A percentile compares a stretch with the other conserved stretches of the same genome.
These are phyloP conservation scores for Picathartes gymnocephalus DNA, from an alignment of 2,113 vertebrate species.

Conservation along the genomic window DNA sequence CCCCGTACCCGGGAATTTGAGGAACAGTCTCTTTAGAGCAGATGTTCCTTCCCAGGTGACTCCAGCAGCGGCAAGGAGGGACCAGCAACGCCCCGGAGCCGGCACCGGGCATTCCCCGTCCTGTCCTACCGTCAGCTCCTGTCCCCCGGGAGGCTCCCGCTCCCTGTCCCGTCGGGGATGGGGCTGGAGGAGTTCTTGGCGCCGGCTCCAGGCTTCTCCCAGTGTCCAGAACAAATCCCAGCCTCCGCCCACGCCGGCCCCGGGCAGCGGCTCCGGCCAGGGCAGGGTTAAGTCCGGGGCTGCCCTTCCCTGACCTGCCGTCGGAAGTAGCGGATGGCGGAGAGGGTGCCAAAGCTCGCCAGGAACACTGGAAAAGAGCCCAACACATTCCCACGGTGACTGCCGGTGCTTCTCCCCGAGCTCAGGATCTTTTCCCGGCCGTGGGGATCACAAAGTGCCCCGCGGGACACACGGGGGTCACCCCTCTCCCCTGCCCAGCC, in stretches of 20 bases:
- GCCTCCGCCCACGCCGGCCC: not conserved
- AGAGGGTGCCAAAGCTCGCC: slow-evolving; percentile 89
- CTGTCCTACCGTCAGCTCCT: not conserved
- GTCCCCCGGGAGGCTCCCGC: not conserved
- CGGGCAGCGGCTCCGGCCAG: not conserved
- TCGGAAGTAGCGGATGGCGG: slow-evolving; percentile 90
- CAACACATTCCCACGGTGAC: not conserved
- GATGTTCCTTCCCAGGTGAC: no score
- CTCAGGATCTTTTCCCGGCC: not conserved
- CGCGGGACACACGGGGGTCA: rapidly evolving
- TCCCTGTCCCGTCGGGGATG: not conserved
- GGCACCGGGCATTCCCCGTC: not conserved
- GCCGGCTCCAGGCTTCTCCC: not conserved
- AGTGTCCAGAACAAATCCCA: not conserved
- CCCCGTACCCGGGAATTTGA: no score
- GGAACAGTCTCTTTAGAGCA: no score
- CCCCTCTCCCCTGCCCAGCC: not conserved
- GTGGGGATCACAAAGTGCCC: not conserved
- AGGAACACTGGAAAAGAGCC: slow-evolving; percentile 81
- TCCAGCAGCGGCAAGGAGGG: not conserved
- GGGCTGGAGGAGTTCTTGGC: not conserved
- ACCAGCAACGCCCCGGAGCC: not conserved
- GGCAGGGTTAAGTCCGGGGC: not conserved
- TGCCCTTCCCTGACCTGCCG: slow-evolving; percentile 63
- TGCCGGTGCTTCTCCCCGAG: not conserved